Evolutionary conservation across 2,113 vertebrate species (phyloP).

Genomic region (Actenoides hombroni): DNA sequence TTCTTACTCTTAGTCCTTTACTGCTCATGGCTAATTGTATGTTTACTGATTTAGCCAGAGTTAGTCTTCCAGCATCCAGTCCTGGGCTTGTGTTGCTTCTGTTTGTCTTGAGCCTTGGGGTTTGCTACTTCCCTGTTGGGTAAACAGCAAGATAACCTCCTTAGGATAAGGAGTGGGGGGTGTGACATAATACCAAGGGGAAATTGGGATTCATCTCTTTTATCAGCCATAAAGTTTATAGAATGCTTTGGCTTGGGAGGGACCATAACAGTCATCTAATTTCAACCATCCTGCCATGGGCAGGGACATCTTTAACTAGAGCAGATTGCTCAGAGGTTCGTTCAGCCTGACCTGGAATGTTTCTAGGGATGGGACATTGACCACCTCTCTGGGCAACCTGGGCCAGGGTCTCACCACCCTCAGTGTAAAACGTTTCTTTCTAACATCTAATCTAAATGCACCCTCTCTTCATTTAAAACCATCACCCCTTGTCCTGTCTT

Average conservation of each 20-base stretch:
- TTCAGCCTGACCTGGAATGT: not conserved
- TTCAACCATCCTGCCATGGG: not conserved
- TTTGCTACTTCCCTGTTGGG: not conserved
- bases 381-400: not conserved
- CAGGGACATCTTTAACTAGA: not conserved
- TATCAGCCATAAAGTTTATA: not conserved
- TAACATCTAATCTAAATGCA: not conserved
- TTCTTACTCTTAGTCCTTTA: not conserved
- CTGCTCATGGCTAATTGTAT: not conserved
- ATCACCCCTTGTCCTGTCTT: not conserved
- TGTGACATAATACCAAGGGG: not conserved
- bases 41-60: not conserved
- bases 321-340: not conserved
- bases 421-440: not conserved
- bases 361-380: not conserved
- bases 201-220: not conserved
- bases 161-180: not conserved
- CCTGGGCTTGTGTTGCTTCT: not conserved
- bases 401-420: not conserved
- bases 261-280: not conserved
- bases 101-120: not conserved
- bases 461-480: not conserved
- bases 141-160: not conserved
- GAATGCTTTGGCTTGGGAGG: not conserved
- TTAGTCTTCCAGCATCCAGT: not conserved